Evolutionary conservation across 1,140 invertebrate species (phyloP), one percentile per base, ranked within the genome.

Genomic region (Eueides isabella): DNA sequence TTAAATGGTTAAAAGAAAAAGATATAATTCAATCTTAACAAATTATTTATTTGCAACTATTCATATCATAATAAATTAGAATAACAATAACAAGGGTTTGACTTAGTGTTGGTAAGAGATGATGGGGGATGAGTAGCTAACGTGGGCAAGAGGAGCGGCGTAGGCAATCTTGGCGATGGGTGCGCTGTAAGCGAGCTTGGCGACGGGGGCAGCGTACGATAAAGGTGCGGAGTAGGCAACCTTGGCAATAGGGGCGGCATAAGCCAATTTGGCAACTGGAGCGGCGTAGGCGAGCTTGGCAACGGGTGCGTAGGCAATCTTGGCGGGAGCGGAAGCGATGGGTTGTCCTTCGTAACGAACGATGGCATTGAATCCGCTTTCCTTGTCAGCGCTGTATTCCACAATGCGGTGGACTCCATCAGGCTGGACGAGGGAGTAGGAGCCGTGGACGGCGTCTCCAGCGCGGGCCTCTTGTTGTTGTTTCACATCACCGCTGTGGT

Each of bases 381-480:
- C 80, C 64, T 84, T 81, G 79, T 88, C 87, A 41, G 85, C 72
- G 33, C 94, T 95, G 87, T 96, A 96, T 72, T 95, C 94, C 2
- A 95, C 95, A 61, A 94, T 95, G 95, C 85, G 95, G 91, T 38
- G 95, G 90, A 90, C 85, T 28, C 86, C 87, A 62, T 89, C 85
- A 64, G 95, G 94, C 84, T 95, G 95, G 38, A 95, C 86, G 26
- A 96, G 84, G 3, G 94, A 95, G 88, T 95, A 95, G 93, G 89
- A 95, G 31, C 81, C 81, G 67, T 81, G 94, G 16, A 96, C 95
- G 69, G 94, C 93, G 81, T 96, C 95, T 23, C 95, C 95, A 31
- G 72, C 76, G 61, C 82, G 82, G 44, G 85, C 80, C 74, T 94
- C 93, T 67, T 89, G 81, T 76, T 93, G 91, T 66, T 86, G 79